These are phyloP conservation scores for Allygus modestus DNA, from an alignment of 2,888 invertebrate species.

Conservation along the genomic window DNA sequence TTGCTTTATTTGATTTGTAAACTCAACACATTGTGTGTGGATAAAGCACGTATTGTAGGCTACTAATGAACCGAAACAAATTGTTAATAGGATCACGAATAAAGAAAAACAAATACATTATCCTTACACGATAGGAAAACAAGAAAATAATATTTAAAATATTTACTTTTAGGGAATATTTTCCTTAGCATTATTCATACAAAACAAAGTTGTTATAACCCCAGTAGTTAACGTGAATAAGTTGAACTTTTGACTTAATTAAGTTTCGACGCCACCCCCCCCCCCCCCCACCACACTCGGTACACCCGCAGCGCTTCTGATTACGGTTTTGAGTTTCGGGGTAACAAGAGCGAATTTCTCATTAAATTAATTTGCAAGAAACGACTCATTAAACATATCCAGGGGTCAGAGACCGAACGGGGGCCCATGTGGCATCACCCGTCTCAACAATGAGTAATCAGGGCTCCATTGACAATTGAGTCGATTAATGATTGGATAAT, in stretches of 20 bases:
- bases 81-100: no score
- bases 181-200: no score
- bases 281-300: neutral
- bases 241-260: conserved; percentile 18
- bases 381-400: neutral
- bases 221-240: neutral
- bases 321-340: conserved; percentile 13
- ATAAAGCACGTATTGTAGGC: no score
- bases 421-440: neutral
- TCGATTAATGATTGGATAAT: conserved; percentile 29
- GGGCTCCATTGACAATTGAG: neutral
- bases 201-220: neutral
- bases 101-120: no score
- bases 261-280: neutral
- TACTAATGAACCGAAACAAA: no score
- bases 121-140: no score
- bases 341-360: neutral
- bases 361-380: neutral
- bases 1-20: no score
- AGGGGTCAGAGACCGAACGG: neutral
- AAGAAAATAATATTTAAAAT: no score
- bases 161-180: no score
- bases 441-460: conserved; percentile 21
- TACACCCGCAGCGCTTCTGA: neutral
- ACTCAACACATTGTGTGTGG: no score